phyloP scores from a whole-genome alignment of 2,797 vertebrate species.

The Denticeps clupeoides region DNA sequence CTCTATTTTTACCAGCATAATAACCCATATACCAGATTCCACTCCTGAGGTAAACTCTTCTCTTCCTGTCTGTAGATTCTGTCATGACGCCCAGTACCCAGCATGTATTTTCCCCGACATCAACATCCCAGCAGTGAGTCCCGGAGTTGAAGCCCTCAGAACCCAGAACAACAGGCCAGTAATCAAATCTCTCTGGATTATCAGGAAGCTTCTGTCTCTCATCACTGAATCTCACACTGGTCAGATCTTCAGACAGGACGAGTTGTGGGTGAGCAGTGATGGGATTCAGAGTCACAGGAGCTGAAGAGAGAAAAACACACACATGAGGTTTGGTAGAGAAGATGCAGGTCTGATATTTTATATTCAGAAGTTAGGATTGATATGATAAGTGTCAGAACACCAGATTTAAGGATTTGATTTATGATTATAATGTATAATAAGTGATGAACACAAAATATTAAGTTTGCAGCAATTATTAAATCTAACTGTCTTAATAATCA shows the following conservation, averaged over 20 bases:
- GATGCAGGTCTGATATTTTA: no score
- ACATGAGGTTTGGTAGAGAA: constrained; percentile 29
- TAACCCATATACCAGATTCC: constrained; percentile 14
- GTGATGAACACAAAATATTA: no score
- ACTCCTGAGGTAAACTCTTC: background rate
- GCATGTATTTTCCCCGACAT: background rate
- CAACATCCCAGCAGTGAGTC: constrained; percentile 14
- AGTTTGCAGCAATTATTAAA: no score
- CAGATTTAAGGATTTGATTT: constrained; percentile 19
- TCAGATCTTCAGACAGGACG: constrained; percentile 20
- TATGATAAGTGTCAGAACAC: constrained; percentile 21
- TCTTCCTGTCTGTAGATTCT: constrained; percentile 10
- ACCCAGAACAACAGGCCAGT: background rate
- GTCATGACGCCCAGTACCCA: constrained; percentile 21
- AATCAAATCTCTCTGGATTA: constrained; percentile 26
- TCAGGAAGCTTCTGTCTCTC: background rate
- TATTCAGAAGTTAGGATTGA: no score
- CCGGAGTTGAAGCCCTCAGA: constrained; percentile 16
- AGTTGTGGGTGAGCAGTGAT: constrained; percentile 17
- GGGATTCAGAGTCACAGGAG: constrained; percentile 28
- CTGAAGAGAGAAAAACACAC: constrained; percentile 10
- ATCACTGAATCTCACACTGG: background rate
- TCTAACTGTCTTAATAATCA: no score
- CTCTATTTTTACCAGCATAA: background rate
- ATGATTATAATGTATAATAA: constrained; percentile 11